Conservation (phyloP, 2,113 vertebrate genomes). For the Saimiri boliviensis region DNA sequence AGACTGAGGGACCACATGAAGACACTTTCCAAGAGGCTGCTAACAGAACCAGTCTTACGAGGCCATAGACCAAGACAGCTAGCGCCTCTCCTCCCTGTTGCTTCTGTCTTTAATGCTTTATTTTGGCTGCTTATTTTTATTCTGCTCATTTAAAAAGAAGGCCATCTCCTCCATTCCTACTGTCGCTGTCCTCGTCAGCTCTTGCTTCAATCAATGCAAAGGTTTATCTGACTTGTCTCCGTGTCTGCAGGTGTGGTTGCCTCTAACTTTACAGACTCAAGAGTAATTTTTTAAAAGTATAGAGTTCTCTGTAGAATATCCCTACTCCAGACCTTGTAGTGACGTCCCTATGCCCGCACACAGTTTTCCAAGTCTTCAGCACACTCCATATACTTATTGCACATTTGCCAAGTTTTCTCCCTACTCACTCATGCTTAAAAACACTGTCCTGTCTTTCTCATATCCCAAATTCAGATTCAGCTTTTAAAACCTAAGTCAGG, state of each 20-base stretch:
- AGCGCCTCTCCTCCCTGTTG: background rate
- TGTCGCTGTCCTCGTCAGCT: background rate
- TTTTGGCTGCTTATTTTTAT: slow-evolving; percentile 29
- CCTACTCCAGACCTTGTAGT: background rate
- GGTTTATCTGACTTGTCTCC: background rate
- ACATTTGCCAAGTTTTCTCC: background rate
- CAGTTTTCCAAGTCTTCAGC: background rate
- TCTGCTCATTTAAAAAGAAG: background rate
- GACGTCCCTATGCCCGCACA: background rate
- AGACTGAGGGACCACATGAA: background rate
- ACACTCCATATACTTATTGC: background rate
- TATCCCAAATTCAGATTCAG: background rate
- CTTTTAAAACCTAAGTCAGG: background rate
- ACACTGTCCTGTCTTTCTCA: background rate
- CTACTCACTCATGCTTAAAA: background rate
- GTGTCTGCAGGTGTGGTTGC: background rate
- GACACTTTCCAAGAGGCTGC: background rate
- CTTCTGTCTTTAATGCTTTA: background rate
- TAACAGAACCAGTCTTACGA: background rate
- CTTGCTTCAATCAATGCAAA: background rate
- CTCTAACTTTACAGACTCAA: background rate
- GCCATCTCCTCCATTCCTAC: background rate
- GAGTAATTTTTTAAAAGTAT: background rate
- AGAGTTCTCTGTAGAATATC: background rate
- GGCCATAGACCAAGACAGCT: background rate